phyloP scores from a whole-genome alignment of 1,140 invertebrate genomes.

The Anastatus disparis region DNA sequence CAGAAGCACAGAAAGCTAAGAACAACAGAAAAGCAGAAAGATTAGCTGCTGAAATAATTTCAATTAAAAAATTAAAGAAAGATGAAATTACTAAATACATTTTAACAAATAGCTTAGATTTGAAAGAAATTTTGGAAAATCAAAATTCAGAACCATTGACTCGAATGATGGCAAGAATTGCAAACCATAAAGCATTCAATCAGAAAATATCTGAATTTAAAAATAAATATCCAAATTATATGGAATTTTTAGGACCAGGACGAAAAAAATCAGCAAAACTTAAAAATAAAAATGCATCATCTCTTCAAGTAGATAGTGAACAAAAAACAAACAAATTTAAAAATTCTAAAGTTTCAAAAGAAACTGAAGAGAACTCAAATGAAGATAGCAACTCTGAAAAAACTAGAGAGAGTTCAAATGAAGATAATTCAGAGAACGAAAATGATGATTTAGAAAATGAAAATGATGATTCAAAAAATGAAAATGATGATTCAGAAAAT shows the following conservation, averaged over 20 bases:
- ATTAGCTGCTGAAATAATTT: conserved; percentile 50
- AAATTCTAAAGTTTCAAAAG: neutral
- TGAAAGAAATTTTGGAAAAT: conserved; percentile 50
- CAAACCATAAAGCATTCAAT: conserved; percentile 48
- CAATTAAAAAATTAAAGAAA: conserved; percentile 55
- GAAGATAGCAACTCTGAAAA: conserved; percentile 9
- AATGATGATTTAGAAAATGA: conserved; percentile 12
- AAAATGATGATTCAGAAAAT: conserved; percentile 13
- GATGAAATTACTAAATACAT: conserved; percentile 59
- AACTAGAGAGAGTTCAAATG: conserved; percentile 15
- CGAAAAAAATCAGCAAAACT: conserved; percentile 43
- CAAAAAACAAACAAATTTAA: conserved; percentile 31
- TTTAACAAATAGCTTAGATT: conserved; percentile 44
- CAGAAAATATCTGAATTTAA: conserved; percentile 51
- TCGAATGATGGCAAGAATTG: conserved; percentile 50
- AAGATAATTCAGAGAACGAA: conserved; percentile 16
- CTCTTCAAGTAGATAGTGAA: too few species aligned
- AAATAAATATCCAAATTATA: conserved; percentile 57
- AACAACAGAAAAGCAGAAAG: conserved; percentile 51
- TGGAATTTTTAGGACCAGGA: conserved; percentile 41
- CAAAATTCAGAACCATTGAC: conserved; percentile 28
- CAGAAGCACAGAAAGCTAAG: conserved; percentile 52
- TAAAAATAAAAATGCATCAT: conserved; percentile 38
- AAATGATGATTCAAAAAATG: neutral
- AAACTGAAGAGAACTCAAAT: too few species aligned